Evolutionary conservation across 2,797 vertebrate species (phyloP), one percentile per base, ranked within the genome.

Genomic region (Sebastes taczanowskii): DNA sequence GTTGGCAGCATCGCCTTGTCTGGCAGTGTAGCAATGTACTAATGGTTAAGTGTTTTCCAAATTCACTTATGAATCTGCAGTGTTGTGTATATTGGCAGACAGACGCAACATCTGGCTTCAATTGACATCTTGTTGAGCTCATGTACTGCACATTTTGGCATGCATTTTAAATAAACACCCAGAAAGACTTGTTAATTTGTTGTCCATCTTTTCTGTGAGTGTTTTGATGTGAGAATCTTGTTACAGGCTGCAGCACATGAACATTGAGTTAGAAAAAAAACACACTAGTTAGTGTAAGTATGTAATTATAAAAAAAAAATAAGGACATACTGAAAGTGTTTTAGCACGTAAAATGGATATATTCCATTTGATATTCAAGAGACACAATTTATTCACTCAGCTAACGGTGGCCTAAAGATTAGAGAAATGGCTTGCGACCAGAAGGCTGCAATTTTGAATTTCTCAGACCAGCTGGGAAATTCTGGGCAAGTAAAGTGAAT

Each of bases 401-500:
- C 61, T 71, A 25, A 61, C 53, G 30, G 78, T 71, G 68, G 78
- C 52, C 66, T 86, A 30, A 83, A 88, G 80, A 89, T 85, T 71
- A 77, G 25, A 78, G 68, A 83, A 79, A 81, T 84, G 35, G 69
- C 76, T 86, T 76, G 34, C 74, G 81, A 88, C 74, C 65, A 86
- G 56, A 68, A 79, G 61, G 34, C 55, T 78, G 71, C 52, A 62
- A 77, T 80, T 89, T 72, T 49, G 14, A 78, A 82, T 76, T 78
- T 69, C 34, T 49, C 27, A 74, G n/a, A 83, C 78, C 83, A 86
- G 81, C 77, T 86, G 71, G 46, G 60, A 85, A 80, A 84, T 74
- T 87, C 81, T 88, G 79, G 78, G 77, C 68, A 74, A 74, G 66
- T 32, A 79, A 86, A 88, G 74, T 70, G 58, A 89, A 86, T 83